A percentile compares a stretch with the other conserved stretches of the same genome.
Evolutionary conservation across 1,140 invertebrate species (phyloP).

Genomic region (Drosophila subobscura): DNA sequence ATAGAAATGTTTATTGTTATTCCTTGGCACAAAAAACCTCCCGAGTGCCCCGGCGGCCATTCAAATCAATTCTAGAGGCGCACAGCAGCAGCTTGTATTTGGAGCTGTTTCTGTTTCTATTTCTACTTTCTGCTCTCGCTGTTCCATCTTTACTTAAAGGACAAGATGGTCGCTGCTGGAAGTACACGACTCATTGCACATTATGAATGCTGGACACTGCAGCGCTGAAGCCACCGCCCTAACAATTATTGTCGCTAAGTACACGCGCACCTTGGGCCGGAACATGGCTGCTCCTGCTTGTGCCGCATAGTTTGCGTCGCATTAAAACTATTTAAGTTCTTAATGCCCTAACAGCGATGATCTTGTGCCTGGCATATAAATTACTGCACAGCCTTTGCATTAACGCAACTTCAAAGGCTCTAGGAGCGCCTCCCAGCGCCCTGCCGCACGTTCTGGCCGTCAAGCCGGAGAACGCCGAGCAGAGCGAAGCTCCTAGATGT

Average conservation of each 20-base stretch:
- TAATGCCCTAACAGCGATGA: constrained; percentile 78
- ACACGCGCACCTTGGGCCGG: constrained; percentile 55
- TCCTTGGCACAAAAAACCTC: constrained; percentile 26
- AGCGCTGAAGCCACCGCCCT: not conserved
- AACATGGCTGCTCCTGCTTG: constrained; percentile 15
- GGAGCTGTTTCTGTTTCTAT: constrained; percentile 31
- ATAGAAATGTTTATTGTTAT: constrained; percentile 83
- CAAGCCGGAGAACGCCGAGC: constrained; percentile 36
- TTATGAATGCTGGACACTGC: constrained; percentile 46
- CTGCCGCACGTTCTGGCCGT: constrained; percentile 59
- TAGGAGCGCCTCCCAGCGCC: not conserved
- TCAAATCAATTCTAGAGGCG: constrained; percentile 70
- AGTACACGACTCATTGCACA: constrained; percentile 55
- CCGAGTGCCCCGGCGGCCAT: constrained; percentile 46
- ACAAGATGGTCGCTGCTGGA: constrained; percentile 27
- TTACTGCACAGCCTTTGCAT: constrained; percentile 46
- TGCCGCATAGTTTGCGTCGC: constrained; percentile 69
- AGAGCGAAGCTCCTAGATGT: constrained; percentile 45
- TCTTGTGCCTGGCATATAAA: constrained; percentile 80
- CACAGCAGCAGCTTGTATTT: constrained; percentile 31
- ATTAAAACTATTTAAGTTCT: constrained; percentile 83
- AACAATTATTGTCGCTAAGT: constrained; percentile 45
- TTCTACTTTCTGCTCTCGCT: not conserved
- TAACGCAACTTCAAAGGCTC: constrained; percentile 68
- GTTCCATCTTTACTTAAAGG: constrained; percentile 39